Percentiles rank a stretch among this genome's conserved stretches.
Conservation (phyloP, 1,140 invertebrate species). For the Akabosia matsudoensis region DNA sequence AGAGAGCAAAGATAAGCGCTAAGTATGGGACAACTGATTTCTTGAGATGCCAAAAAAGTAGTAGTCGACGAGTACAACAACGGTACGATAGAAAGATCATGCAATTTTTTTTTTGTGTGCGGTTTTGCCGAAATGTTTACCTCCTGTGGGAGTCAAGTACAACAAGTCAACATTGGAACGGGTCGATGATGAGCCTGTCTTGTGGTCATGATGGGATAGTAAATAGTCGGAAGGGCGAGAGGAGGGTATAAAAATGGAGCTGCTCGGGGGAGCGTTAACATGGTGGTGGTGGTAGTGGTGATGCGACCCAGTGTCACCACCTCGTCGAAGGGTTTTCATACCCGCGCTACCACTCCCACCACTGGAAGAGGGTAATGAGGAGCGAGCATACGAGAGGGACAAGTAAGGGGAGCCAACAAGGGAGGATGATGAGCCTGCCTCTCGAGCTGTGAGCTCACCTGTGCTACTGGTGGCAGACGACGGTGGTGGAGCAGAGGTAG, state of each 20-base stretch:
- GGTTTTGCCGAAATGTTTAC: background rate
- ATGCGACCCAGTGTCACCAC: background rate
- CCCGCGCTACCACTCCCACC: constrained; percentile 2
- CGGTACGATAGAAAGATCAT: background rate
- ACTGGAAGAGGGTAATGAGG: background rate
- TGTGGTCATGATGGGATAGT: background rate
- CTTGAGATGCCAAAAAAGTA: background rate
- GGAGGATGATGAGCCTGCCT: background rate
- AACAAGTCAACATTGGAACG: constrained; percentile 9
- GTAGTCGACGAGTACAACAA: background rate
- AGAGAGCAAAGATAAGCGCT: background rate
- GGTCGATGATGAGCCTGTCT: background rate
- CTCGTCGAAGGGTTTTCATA: background rate
- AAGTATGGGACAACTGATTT: background rate
- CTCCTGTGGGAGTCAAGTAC: background rate
- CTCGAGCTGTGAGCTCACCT: constrained; percentile 13
- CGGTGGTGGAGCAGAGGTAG: background rate
- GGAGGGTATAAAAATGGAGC: background rate
- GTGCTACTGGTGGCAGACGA: background rate
- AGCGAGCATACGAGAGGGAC: background rate
- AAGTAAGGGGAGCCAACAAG: background rate
- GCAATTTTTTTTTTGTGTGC: background rate
- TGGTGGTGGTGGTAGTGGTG: background rate
- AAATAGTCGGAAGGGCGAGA: background rate
- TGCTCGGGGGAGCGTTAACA: background rate